Percentiles rank a stretch among this genome's conserved stretches.
Evolutionary conservation across 2,888 invertebrate species (phyloP).

Genomic region (Acanthosepion lycidas): DNA sequence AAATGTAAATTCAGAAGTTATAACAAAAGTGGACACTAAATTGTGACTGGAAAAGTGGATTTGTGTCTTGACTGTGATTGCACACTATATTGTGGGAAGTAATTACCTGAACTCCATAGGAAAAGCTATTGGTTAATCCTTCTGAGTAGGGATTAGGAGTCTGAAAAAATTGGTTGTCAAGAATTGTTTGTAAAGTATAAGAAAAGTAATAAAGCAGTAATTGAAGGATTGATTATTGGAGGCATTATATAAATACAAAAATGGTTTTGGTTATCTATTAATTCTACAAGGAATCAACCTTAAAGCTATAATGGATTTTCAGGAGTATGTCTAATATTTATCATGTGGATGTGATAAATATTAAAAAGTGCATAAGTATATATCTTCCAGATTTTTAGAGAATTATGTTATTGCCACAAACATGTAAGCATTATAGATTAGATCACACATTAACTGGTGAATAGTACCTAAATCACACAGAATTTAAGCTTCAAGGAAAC

Average conservation of each 20-base stretch:
- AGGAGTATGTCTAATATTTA: too few species aligned
- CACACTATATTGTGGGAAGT: not conserved
- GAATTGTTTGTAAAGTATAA: constrained; percentile 6
- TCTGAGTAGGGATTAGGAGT: not conserved
- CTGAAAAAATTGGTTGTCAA: constrained; percentile 33
- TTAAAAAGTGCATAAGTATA: not conserved
- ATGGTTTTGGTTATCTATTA: not conserved
- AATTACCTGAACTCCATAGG: not conserved
- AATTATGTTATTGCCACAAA: not conserved
- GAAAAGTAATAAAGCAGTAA: not conserved
- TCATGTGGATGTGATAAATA: not conserved
- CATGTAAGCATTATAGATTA: too few species aligned
- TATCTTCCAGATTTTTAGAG: not conserved
- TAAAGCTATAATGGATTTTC: not conserved
- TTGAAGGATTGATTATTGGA: not conserved
- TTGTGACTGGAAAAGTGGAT: not conserved
- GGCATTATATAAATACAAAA: not conserved
- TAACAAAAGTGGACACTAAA: not conserved
- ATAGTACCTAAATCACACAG: not conserved
- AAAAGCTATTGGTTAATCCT: not conserved
- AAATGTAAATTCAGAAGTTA: not conserved
- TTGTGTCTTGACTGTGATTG: not conserved
- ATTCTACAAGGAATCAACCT: not conserved
- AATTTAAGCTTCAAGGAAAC: not conserved
- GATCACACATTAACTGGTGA: not conserved